These are phyloP conservation scores for Crenichthys baileyi DNA, from an alignment of 2,797 vertebrate genomes.

Conservation along the genomic window DNA sequence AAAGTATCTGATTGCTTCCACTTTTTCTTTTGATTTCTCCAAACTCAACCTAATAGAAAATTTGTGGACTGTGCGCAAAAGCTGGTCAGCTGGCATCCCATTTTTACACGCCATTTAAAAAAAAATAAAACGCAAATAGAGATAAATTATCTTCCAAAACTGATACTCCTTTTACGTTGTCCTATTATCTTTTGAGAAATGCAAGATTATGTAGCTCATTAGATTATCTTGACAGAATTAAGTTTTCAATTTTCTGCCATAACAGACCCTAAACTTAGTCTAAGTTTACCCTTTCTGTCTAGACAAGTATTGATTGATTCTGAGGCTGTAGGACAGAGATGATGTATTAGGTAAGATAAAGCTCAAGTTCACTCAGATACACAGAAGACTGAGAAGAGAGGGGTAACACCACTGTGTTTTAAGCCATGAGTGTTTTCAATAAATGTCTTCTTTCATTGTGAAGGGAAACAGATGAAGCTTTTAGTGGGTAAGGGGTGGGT, in stretches of 20 bases:
- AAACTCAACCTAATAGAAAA: background rate
- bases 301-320: constrained; percentile 54
- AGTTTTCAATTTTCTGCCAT: constrained; percentile 10
- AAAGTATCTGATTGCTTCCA: background rate
- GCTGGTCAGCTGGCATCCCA: no score
- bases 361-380: constrained; percentile 6
- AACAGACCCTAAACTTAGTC: background rate
- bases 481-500: constrained; percentile 49
- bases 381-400: background rate
- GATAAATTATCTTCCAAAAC: background rate
- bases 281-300: constrained; percentile 32
- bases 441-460: constrained; percentile 26
- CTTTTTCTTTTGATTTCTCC: no score
- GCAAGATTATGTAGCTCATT: background rate
- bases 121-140: no score
- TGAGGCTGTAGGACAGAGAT: constrained; percentile 2
- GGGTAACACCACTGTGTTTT: background rate
- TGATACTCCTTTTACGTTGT: background rate
- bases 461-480: constrained; percentile 51
- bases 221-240: constrained; percentile 16
- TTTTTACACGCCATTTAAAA: background rate
- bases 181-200: background rate
- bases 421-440: constrained; percentile 37
- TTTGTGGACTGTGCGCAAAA: background rate
- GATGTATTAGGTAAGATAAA: constrained; percentile 17